A percentile compares a stretch with the other conserved stretches of the same genome.
These are phyloP conservation scores for Antheraea yamamai DNA, from an alignment of 2,888 invertebrate species.

Conservation along the genomic window DNA sequence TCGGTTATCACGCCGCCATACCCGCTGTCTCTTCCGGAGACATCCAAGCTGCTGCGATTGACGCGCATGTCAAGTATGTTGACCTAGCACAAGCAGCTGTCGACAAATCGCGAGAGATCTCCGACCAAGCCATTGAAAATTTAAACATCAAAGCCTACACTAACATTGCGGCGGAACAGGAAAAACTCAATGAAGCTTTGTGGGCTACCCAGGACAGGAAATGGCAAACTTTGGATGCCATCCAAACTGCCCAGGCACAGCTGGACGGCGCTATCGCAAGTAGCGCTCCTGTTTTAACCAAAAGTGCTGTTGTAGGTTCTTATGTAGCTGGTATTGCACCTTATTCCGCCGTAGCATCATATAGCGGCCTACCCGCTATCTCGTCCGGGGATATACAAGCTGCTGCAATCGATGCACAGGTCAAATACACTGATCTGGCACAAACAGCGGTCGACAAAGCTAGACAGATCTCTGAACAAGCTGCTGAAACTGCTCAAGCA, in stretches of 20 bases:
- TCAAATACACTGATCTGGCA: slow-evolving; percentile 52
- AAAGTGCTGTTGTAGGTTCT: slow-evolving; percentile 39
- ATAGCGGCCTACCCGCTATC: slow-evolving; percentile 30
- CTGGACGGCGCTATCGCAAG: slow-evolving; percentile 59
- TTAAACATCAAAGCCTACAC: slow-evolving; percentile 50
- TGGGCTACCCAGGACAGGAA: slow-evolving; percentile 69
- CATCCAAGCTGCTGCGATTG: slow-evolving; percentile 67
- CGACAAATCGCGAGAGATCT: slow-evolving; percentile 53
- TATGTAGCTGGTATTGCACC: slow-evolving; percentile 29
- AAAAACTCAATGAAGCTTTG: slow-evolving; percentile 47
- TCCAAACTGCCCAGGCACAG: slow-evolving; percentile 62
- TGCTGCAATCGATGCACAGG: slow-evolving; percentile 66
- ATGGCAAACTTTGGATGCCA: slow-evolving; percentile 67
- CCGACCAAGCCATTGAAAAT: slow-evolving; percentile 53
- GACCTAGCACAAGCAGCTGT: slow-evolving; percentile 53
- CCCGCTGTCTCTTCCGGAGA: slow-evolving; percentile 56
- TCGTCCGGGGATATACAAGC: slow-evolving; percentile 69
- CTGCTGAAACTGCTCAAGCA: slow-evolving; percentile 60
- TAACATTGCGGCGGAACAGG: slow-evolving; percentile 44
- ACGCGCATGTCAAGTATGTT: slow-evolving; percentile 57
- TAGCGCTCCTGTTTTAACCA: slow-evolving; percentile 48
- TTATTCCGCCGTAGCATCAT: background rate
- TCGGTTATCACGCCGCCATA: slow-evolving; percentile 35
- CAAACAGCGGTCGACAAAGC: slow-evolving; percentile 55
- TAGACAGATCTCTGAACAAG: slow-evolving; percentile 48